Evolutionary conservation across 2,888 invertebrate species (phyloP).

Genomic region (Xylophagus ater): DNA sequence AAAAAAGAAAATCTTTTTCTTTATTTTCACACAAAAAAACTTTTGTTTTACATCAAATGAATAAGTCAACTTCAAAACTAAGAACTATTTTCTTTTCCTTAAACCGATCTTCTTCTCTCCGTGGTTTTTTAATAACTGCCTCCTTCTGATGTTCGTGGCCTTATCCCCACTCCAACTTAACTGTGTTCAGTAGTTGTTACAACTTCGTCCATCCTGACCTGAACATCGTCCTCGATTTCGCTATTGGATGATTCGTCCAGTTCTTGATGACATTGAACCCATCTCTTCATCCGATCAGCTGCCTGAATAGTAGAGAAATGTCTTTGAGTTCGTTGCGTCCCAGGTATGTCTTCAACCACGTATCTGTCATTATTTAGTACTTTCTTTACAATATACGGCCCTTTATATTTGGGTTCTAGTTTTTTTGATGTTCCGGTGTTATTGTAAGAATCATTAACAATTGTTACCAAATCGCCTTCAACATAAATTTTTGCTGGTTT

Average conservation of each 20-base stretch:
- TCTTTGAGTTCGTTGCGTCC: slow-evolving; percentile 1
- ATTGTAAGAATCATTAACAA: slow-evolving; percentile 19
- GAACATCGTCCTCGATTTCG: no score
- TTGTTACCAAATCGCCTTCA: slow-evolving; percentile 22
- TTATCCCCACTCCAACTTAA: no score
- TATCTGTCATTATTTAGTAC: slow-evolving; percentile 22
- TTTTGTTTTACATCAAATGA: no score
- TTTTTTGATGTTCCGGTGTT: slow-evolving; percentile 21
- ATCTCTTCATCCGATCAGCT: neutral
- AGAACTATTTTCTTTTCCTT: no score
- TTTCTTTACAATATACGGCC: slow-evolving; percentile 22
- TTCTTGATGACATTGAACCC: neutral
- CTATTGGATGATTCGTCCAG: neutral
- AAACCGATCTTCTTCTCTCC: no score
- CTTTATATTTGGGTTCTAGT: slow-evolving; percentile 22
- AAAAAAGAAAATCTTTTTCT: no score
- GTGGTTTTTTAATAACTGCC: no score
- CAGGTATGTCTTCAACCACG: slow-evolving; percentile 18
- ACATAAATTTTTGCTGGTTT: slow-evolving; percentile 8
- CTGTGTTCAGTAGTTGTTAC: no score
- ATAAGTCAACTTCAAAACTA: no score
- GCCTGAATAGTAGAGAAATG: neutral
- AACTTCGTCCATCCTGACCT: no score
- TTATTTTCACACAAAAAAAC: no score
- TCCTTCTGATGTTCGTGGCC: no score